Conservation (phyloP, 2,888 invertebrate species). For the Matsumyia berberina region DNA sequence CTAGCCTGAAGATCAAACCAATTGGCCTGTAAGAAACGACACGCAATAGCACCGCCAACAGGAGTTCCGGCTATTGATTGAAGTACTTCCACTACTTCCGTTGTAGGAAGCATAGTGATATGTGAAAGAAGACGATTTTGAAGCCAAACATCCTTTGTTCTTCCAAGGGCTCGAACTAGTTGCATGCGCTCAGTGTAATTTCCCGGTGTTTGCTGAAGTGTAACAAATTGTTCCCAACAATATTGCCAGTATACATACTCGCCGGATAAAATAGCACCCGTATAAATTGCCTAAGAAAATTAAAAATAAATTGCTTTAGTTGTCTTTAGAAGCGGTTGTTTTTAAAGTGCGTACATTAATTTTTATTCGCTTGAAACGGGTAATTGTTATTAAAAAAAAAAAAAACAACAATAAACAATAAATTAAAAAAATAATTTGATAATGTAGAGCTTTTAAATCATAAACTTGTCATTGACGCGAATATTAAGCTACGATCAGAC, state of each 20-base stretch:
- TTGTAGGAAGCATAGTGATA: conserved; percentile 84
- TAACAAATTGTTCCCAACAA: conserved; percentile 84
- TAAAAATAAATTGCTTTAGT: conserved; percentile 5
- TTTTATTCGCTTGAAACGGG: no score
- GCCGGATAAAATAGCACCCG: conserved; percentile 84
- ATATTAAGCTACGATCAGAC: no score
- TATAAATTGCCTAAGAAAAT: conserved; percentile 82
- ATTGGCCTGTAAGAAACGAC: conserved; percentile 84
- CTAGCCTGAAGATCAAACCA: conserved; percentile 84
- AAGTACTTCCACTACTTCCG: conserved; percentile 84
- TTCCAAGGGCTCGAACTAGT: conserved; percentile 83
- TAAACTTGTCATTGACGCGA: no score
- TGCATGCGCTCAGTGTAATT: conserved; percentile 84
- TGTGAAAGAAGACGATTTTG: conserved; percentile 84
- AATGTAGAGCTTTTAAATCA: no score
- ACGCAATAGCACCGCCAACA: conserved; percentile 84
- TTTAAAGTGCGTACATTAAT: no score
- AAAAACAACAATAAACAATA: no score
- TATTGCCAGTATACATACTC: conserved; percentile 84
- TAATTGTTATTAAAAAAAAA: no score
- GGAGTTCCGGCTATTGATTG: conserved; percentile 84
- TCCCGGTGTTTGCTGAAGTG: conserved; percentile 82
- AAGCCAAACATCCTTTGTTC: conserved; percentile 84
- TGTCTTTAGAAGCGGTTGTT: neutral
- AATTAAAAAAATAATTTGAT: no score